Percentiles rank a stretch among this genome's conserved stretches.
Evolutionary conservation across 2,797 vertebrate species (phyloP).

Genomic region (Vipera latastei): DNA sequence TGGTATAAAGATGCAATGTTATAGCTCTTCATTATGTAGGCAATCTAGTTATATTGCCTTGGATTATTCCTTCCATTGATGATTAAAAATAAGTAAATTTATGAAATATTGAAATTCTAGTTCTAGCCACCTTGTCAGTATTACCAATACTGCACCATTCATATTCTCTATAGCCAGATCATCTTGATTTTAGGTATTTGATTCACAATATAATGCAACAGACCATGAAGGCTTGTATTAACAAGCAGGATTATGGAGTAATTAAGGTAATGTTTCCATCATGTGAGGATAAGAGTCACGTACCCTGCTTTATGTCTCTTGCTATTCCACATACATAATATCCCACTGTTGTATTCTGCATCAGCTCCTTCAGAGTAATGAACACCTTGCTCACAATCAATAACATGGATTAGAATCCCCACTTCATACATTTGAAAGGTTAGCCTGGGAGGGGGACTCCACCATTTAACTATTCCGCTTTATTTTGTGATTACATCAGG

Average conservation of each 20-base stretch:
- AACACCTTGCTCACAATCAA: background rate
- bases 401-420: conserved; percentile 13
- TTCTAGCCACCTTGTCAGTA: background rate
- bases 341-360: background rate
- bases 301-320: background rate
- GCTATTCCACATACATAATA: background rate
- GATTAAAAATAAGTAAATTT: conserved; percentile 14
- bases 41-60: background rate
- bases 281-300: background rate
- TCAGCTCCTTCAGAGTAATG: conserved; percentile 6
- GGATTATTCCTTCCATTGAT: background rate
- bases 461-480: background rate
- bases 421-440: conserved; percentile 21
- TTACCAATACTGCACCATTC: conserved; percentile 38
- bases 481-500: conserved; percentile 21
- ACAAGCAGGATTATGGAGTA: conserved; percentile 15
- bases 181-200: background rate
- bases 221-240: conserved; percentile 16
- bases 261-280: background rate
- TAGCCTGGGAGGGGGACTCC: background rate
- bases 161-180: conserved; percentile 35
- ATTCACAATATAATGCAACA: conserved; percentile 38
- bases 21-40: background rate
- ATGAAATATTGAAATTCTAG: background rate
- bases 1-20: background rate